Evolutionary conservation across 2,113 vertebrate species (phyloP), one percentile per base, ranked within the genome.

Genomic region (Nymphicus hollandicus): DNA sequence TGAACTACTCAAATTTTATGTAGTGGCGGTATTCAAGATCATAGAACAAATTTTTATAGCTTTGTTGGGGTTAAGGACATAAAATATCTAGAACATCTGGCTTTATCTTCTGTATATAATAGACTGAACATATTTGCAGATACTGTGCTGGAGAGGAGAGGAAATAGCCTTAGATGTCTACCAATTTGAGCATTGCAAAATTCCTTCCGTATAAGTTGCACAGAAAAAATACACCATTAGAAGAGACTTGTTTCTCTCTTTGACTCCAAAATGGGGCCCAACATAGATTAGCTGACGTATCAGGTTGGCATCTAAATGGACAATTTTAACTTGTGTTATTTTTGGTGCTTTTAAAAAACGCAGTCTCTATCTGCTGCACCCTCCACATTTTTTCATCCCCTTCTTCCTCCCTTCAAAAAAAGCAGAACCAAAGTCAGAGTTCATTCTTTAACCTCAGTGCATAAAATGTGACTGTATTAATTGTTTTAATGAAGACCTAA

Each of bases 1-100:
- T 66, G 50, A 83, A 88, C 46, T 73, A 43, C 46, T 83, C 72
- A 60, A 27, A 70, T 91, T 89, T 66, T 82, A 70, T 82, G 79
- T 85, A 56, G 25, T 64, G 56, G 25, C 44, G 91, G 24, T 74
- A 60, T 81, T 84, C 25, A 88, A 88, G 74, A 78, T 58, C 64
- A 58, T 82, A 84, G 68, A 47, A 88, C 2, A 63, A 72, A 13
- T 64, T 86, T 93, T 86, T 81, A 44, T 88, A 63, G 69, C 52
- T 95, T 92, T 90, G 27, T 58, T 86, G 69, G 8, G 27, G 25
- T 84, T 88, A 84, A 86, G 72, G 61, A 77, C 77, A 52, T 78
- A 50, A 94, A 91, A 83, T 78, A 64, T 66, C 72, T 81, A n/a
- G 71, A 90, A 71, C 64, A 86, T 95, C 72, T 94, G 77, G 43